Evolutionary conservation across 2,113 vertebrate species (phyloP).

Genomic region (Brienomyrus longianalis): DNA sequence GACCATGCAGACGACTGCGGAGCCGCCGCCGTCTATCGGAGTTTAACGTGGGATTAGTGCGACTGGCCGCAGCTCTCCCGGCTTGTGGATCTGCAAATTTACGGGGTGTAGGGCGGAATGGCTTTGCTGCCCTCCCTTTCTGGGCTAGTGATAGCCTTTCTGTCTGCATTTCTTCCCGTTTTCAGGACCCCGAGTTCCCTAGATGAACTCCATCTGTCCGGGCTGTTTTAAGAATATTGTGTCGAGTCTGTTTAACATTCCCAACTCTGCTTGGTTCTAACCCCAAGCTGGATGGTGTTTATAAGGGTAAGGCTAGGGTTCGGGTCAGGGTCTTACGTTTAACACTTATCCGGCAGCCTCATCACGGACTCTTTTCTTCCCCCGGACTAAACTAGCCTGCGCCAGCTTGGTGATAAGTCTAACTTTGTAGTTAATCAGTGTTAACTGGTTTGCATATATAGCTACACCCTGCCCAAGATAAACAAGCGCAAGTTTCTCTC

Average conservation of each 20-base stretch:
- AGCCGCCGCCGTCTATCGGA: not conserved
- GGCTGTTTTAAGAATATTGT: not conserved
- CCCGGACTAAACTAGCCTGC: not conserved
- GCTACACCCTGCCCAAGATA: not conserved
- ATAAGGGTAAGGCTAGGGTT: not conserved
- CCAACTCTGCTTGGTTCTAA: not conserved
- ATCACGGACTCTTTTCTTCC: not conserved
- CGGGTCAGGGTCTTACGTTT: not conserved
- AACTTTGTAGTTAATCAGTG: not conserved
- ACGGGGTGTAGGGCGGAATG: not conserved
- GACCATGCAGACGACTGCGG: not conserved
- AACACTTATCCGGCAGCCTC: not conserved
- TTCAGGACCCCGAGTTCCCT: not conserved
- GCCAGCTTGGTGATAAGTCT: not conserved
- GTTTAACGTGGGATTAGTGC: not conserved
- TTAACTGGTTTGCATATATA: not conserved
- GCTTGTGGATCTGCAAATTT: not conserved
- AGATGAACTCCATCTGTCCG: not conserved
- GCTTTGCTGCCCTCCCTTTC: not conserved
- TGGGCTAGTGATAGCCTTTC: not conserved
- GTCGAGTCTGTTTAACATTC: not conserved
- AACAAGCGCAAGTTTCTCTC: not conserved
- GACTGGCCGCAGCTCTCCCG: not conserved
- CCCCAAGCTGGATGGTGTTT: not conserved
- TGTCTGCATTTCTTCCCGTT: not conserved